phyloP scores from a whole-genome alignment of 2,113 vertebrate species.

The Mungos mungo region DNA sequence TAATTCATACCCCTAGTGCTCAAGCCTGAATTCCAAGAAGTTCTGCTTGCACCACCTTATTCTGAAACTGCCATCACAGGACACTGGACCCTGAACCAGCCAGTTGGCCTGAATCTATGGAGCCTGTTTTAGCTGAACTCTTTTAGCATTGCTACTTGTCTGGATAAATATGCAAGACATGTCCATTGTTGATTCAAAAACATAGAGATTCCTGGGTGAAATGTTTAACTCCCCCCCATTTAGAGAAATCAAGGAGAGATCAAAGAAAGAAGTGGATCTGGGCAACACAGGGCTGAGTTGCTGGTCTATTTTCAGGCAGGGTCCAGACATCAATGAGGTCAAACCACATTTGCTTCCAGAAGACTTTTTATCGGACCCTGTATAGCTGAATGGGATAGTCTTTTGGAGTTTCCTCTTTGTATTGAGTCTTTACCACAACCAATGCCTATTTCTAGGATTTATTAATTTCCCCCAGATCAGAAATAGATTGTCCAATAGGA shows the following conservation, averaged over 20 bases:
- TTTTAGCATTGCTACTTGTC: background rate
- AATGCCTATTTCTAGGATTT: background rate
- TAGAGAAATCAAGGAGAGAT: background rate
- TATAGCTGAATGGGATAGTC: background rate
- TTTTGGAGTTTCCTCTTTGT: background rate
- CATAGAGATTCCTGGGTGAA: background rate
- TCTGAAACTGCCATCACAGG: background rate
- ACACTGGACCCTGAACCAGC: background rate
- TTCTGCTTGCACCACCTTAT: background rate
- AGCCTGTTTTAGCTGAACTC: background rate
- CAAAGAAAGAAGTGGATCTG: background rate
- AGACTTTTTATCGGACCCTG: background rate
- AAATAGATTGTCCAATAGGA: background rate
- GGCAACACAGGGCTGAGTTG: background rate
- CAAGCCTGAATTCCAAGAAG: background rate
- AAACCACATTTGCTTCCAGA: background rate
- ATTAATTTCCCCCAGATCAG: background rate
- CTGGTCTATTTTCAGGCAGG: background rate
- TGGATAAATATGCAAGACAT: background rate
- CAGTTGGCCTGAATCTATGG: background rate
- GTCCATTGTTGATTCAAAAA: background rate
- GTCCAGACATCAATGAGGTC: background rate
- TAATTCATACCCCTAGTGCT: accelerated
- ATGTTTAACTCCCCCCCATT: background rate
- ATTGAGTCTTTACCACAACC: background rate